Evolutionary conservation across 1,140 invertebrate species (phyloP).

Genomic region (Camponotus vicinus): DNA sequence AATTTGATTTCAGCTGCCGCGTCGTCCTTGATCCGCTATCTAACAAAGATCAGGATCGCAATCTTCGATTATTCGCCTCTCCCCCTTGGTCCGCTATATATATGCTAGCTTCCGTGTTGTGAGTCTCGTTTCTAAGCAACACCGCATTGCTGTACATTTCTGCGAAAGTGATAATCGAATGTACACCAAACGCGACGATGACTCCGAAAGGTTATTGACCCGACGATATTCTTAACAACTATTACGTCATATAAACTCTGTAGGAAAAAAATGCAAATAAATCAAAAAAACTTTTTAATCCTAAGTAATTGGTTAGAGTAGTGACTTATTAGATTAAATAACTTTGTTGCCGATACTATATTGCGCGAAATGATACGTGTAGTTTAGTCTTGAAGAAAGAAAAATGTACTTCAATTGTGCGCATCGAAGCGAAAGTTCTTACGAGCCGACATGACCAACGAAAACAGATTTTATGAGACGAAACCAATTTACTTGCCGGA

Average conservation of each 20-base stretch:
- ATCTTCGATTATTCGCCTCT: neutral
- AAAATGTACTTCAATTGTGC: neutral
- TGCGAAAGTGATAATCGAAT: constrained; percentile 62
- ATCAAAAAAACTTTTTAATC: neutral
- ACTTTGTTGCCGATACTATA: neutral
- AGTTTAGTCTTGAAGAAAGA: neutral
- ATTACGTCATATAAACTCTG: constrained; percentile 3
- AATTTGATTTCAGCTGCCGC: constrained; percentile 4
- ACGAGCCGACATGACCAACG: neutral
- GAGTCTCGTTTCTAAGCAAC: constrained; percentile 71
- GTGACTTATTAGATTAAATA: neutral
- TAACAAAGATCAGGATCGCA: constrained; percentile 10
- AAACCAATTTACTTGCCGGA: constrained; percentile 23
- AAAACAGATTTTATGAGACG: constrained; percentile 48
- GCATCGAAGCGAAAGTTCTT: constrained; percentile 21
- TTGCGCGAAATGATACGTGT: neutral
- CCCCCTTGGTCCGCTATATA: neutral
- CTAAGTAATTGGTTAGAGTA: neutral
- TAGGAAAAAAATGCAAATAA: neutral
- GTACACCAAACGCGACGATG: constrained; percentile 30
- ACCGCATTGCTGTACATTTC: constrained; percentile 68
- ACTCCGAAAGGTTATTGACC: constrained; percentile 23
- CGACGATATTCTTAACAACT: constrained; percentile 1
- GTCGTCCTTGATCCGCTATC: constrained; percentile 24
- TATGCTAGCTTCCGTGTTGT: constrained; percentile 62